Evolutionary conservation across 2,113 vertebrate species (phyloP), one percentile per base, ranked within the genome.

Genomic region (Mastomys coucha): DNA sequence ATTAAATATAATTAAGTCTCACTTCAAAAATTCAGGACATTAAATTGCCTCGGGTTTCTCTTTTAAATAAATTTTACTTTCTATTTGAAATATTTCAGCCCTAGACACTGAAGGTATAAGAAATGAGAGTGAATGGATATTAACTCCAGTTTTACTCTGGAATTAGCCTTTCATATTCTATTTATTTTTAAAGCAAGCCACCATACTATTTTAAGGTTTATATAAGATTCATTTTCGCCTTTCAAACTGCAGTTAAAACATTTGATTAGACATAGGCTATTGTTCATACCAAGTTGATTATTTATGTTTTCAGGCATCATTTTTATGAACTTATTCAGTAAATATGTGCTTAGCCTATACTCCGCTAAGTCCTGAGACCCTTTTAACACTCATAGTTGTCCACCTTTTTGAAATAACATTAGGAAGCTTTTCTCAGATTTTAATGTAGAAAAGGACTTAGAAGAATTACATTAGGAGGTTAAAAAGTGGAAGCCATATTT

Each of bases 1-100:
- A 90, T 39, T 85, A 94, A 82, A 14, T 89, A 86, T 91, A 96
- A 96, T 89, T 95, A 96, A 96, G 28, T 91, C 36, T 88, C 56
- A 84, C 77, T 60, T 96, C 72, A 95, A 96, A 95, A 86, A 91
- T 77, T 70, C 39, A 67, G 86, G 81, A 72, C 82, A 95, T 51
- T 84, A 73, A 86, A 92, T 49, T 77, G 56, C 56, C 96, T 85
- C 28, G 19, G 33, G 53, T 70, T 70, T 88, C 67, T 45, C 33
- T 80, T 36, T 28, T 1, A 87, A 88, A 82, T 81, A 76, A 94
- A 96, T 94, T 80, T 72, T 5, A 95, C 36, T 81, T 94, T 96
- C 72, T 39, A 86, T 81, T 93, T 91, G 42, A 91, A 93, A 88
- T 89, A 87, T 13, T 84, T 88, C 39, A 92, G 17, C 11, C 56